Evolutionary conservation across 1,140 invertebrate species (phyloP), one percentile per base, ranked within the genome.

Genomic region (Spodoptera frugiperda): DNA sequence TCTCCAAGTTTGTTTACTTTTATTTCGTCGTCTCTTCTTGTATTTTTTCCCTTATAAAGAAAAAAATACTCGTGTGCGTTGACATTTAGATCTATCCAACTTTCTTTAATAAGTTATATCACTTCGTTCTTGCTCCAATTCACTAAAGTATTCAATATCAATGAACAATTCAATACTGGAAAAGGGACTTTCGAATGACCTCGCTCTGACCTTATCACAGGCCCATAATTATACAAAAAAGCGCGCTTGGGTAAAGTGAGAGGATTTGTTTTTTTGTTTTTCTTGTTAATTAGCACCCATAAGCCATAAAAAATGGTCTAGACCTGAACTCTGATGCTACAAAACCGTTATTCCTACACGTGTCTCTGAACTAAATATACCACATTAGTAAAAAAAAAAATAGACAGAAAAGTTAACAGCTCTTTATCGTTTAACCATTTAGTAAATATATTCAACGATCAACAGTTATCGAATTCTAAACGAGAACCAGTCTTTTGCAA

Each of bases 161-260:
- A 77, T 78, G 46, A 67, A 76, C 71, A 74, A 76, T 80, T 51
- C 77, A 65, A 79, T 80, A 80, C 71, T 81, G 76, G 76, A 82
- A 85, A 81, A 55, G 63, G 73, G 65, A 85, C 83, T 83, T 83
- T 85, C 81, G 30, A 83, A 81, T 72, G 78, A 76, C 83, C 83
- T 85, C 79, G 83, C 53, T 77, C 54, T 79, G 83, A 81, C 83
- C 83, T 85, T 83, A 80, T 80, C 77, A 80, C 70, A 78, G 19
- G 76, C 46, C 77, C 72, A 78, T 81, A 80, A 83, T 83, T 82
- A 83, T 79, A 77, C 77, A 46, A 76, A 81, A 82, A 80, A 80
- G 63, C 33, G 48, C 44, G 59, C 46, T 72, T 15, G 57, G 19
- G 14, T 57, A 6, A 81, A 80, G 81, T 80, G 82, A 84, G 75